Percentiles rank a stretch among this genome's conserved stretches.
phyloP scores from a whole-genome alignment of 2,797 vertebrate genomes.

The Scolopax rusticola region DNA sequence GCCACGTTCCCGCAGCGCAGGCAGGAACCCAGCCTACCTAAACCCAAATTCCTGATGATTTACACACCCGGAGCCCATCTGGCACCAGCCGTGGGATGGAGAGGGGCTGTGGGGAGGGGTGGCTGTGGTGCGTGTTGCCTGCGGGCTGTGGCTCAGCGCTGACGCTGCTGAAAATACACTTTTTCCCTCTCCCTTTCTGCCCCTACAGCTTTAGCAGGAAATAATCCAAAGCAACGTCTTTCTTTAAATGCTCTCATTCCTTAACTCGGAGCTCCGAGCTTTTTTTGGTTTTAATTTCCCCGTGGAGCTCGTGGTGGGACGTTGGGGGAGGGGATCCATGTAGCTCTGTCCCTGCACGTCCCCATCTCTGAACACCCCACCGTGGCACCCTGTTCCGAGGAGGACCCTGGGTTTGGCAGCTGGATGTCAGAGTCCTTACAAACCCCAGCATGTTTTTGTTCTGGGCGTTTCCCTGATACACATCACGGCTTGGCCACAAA shows the following conservation, averaged over 20 bases:
- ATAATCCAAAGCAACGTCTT: background rate
- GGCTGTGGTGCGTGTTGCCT: accelerated
- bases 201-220: background rate
- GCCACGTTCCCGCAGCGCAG: background rate
- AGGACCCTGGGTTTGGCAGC: background rate
- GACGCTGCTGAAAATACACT: background rate
- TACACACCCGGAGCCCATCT: background rate
- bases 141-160: background rate
- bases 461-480: background rate
- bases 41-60: background rate
- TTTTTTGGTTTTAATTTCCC: background rate
- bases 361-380: accelerated
- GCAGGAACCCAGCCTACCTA: background rate
- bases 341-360: background rate
- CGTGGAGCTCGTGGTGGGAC: background rate
- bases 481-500: background rate
- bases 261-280: background rate
- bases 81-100: accelerated
- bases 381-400: background rate
- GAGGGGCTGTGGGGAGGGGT: background rate
- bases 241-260: background rate
- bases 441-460: background rate
- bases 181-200: background rate
- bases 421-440: background rate
- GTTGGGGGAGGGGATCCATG: accelerated